Evolutionary conservation across 2,888 invertebrate species (phyloP).

Genomic region (Stenotaenia linearis): DNA sequence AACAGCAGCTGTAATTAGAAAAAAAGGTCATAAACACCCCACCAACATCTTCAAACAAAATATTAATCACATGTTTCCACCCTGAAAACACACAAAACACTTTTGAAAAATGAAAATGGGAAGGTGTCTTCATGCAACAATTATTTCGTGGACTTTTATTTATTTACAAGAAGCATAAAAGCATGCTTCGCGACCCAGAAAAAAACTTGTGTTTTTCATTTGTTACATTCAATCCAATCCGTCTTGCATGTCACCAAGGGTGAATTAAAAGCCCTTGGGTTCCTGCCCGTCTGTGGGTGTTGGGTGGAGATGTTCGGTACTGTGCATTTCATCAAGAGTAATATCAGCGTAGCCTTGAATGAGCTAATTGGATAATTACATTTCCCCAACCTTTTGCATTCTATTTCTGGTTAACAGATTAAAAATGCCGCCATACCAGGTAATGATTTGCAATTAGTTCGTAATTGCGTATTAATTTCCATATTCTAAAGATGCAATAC

Average conservation of each 20-base stretch:
- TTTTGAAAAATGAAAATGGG: background rate
- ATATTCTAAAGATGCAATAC: no score
- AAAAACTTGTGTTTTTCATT: background rate
- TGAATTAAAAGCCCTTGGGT: slow-evolving; percentile 6
- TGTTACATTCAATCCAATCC: background rate
- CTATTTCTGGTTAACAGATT: background rate
- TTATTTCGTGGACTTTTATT: slow-evolving; percentile 8
- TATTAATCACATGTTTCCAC: slow-evolving; percentile 1
- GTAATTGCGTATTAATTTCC: no score
- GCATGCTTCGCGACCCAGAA: background rate
- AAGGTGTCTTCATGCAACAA: background rate
- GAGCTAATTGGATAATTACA: slow-evolving; percentile 7
- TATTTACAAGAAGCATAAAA: background rate
- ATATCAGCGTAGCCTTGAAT: background rate
- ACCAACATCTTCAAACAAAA: background rate
- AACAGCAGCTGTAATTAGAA: slow-evolving; percentile 62
- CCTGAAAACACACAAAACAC: background rate
- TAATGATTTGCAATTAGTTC: background rate
- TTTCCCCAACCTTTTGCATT: slow-evolving; percentile 3
- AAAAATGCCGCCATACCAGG: background rate
- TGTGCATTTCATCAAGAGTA: background rate
- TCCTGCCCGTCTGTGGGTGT: background rate
- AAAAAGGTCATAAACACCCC: background rate
- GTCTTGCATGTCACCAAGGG: slow-evolving; percentile 11
- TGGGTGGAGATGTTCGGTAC: background rate